Evolutionary conservation across 2,797 vertebrate species (phyloP), one percentile per base, ranked within the genome.

Genomic region (Cuculus canorus): DNA sequence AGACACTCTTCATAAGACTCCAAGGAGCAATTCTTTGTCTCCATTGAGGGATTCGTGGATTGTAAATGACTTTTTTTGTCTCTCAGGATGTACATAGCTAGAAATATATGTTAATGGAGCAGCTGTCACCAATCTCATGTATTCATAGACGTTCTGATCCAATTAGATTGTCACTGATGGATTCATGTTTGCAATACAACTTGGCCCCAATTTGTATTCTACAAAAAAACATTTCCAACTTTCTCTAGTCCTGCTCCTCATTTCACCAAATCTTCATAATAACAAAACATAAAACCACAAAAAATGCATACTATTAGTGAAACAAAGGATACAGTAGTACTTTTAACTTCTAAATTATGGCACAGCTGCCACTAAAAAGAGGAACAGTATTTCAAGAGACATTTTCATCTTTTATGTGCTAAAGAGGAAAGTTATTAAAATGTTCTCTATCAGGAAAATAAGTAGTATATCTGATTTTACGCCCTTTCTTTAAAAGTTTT

Each of bases 81-180:
- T 72, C 52, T 88, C 57, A 28, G 13, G 30, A 41, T 56, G 37
- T 68, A 76, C 23, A 30, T 30, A 83, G 56, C 7, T 68, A 80
- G 81, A 90, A 91, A 69, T 82, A 53, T 17, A 75, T 24, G 30
- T 65, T 81, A 92, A 59, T 1, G 0, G 57, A 37, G 48, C 32
- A 88, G 52, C 80, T 88, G 80, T 65, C 3, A 1, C 88, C 90
- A 79, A 80, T 47, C 71, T 85, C 17, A 30, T 64, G 69, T 64
- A 80, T 54, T 66, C 53, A 60, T 64, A 85, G 78, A 84, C 68
- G 91, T 60, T 33, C 81, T 89, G 63, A 95, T 92, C 81, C 48
- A 77, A 87, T 77, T 91, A 86, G 33, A 71, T 64, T 50, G n/a
- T 57, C 88, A 89, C 22, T 73, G 88, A 93, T 50, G 1, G 68